phyloP scores from a whole-genome alignment of 2,797 vertebrate species.

The Anniella stebbinsi region DNA sequence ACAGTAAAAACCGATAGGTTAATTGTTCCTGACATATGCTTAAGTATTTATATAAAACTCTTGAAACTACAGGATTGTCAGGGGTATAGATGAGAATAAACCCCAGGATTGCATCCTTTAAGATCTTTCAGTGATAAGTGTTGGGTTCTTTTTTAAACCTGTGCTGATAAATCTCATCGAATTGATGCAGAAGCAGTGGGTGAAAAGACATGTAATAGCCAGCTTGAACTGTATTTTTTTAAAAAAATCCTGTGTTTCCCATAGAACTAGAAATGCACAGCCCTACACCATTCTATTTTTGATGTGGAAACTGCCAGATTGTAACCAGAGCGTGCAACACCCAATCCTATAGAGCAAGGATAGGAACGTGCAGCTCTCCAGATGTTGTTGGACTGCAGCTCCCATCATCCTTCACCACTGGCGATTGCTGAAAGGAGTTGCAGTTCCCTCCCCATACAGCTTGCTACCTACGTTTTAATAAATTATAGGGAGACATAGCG shows the following conservation, averaged over 20 bases:
- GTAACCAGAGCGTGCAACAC: conserved; percentile 75
- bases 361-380: too few species aligned
- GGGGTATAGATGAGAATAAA: neutral
- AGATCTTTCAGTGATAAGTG: neutral
- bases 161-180: conserved; percentile 8
- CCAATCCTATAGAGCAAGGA: neutral
- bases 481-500: neutral
- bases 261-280: conserved; percentile 60
- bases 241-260: neutral
- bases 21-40: conserved; percentile 48
- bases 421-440: neutral
- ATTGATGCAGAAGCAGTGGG: conserved; percentile 32
- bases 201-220: conserved; percentile 2
- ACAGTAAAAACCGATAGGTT: conserved; percentile 57
- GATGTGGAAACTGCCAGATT: conserved; percentile 76
- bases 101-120: neutral
- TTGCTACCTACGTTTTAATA: neutral
- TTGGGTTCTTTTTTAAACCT: conserved; percentile 28
- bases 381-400: too few species aligned
- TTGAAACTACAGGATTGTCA: neutral
- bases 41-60: neutral
- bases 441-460: neutral
- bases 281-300: conserved; percentile 77
- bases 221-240: neutral
- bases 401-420: neutral